Base-by-base conservation (phyloP, 2,797 vertebrate genomes). In the Remorina albescens region DNA sequence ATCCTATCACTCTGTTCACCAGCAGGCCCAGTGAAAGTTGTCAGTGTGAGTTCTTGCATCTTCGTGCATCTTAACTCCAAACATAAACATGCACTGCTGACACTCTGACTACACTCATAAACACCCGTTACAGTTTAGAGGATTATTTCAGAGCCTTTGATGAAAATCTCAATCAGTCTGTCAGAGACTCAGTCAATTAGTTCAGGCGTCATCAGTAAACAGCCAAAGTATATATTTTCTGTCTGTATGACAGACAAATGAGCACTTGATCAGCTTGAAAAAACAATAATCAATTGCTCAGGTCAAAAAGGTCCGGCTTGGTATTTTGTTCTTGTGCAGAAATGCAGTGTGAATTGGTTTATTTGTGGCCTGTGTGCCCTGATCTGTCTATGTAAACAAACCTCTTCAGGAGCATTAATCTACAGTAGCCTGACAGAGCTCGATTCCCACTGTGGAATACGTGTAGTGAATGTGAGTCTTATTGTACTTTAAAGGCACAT, bases 1-100 rank as follows among this genome's bases (percentile, higher is more conserved):
- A 71, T 84, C 74, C 73, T 61, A 76, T 67, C 76, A 61, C 63
- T 79, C 37, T 85, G 81, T 69, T 84, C 71, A 37, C 59, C 55
- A 49, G 53, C 73, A 68, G 67, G 58, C 57, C 68, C 67, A 59
- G 66, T 63, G 61, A 44, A 81, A 58, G 69, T 62, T 34, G 78
- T 37, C 58, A 2, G 16, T 55, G 57, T 68, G 61, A 63, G 61
- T 21, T 78, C 58, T 53, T 57, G n/a, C n/a, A n/a, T n/a, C n/a
- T n/a, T n/a, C n/a, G n/a, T 71, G 58, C 46, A 71, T 73, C 71
- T 81, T 51, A 57, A 26, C 63, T 67, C 19, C 63, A 53, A 32
- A 76, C 21, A 23, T 7, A 66, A 16, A 61, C n/a, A 72, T 54
- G 59, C 15, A 6, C 32, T 0, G 49, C 55, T 47, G 47, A 56